These are phyloP conservation scores for Acrocephalus kingi DNA, from an alignment of 2,113 vertebrate genomes.

Conservation along the genomic window DNA sequence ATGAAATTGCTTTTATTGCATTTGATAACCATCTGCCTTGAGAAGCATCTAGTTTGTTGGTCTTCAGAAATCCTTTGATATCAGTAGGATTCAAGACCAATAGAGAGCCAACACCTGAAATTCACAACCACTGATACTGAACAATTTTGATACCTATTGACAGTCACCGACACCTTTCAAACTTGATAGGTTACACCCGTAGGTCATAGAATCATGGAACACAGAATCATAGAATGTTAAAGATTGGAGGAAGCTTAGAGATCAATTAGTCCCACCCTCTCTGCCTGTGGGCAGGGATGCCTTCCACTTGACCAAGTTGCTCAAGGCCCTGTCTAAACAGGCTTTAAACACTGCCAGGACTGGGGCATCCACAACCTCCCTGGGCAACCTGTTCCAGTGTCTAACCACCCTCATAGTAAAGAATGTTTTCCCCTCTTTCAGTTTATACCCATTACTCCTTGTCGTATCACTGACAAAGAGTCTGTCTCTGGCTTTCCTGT, in stretches of 20 bases:
- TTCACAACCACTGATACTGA: not conserved
- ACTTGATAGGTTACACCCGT: not conserved
- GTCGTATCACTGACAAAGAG: not conserved
- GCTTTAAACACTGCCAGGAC: not conserved
- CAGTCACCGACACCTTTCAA: not conserved
- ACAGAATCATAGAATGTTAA: not conserved
- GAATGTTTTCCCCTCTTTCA: not conserved
- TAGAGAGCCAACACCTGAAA: not conserved
- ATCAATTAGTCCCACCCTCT: too few species aligned
- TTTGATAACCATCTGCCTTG: not conserved
- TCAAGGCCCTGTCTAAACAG: not conserved
- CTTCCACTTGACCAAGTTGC: not conserved
- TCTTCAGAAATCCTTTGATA: not conserved
- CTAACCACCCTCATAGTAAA: not conserved
- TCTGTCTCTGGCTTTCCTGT: not conserved
- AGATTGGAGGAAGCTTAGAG: not conserved
- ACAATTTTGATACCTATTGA: not conserved
- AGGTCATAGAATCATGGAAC: not conserved
- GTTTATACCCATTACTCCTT: not conserved
- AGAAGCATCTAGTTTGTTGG: not conserved
- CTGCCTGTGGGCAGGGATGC: rapidly evolving
- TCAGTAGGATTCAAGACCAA: not conserved
- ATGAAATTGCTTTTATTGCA: not conserved
- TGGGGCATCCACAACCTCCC: not conserved
- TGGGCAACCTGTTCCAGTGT: not conserved